Conservation (phyloP, 2,797 vertebrate species). For the Melanitta fusca region DNA sequence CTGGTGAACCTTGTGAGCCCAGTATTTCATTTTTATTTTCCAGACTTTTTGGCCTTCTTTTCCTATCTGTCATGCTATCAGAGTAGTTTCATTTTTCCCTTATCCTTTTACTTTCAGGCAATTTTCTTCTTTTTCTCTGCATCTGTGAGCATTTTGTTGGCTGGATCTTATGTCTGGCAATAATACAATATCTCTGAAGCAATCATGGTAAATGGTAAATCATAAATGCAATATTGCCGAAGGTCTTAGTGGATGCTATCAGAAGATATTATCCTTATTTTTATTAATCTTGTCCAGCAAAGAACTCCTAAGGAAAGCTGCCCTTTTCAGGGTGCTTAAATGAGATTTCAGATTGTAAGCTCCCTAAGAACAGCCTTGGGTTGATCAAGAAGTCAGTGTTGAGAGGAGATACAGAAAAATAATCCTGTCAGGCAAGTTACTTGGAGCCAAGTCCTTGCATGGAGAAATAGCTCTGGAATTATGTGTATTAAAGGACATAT, state of each 20-base stretch:
- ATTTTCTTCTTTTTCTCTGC: neutral
- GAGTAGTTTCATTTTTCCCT: neutral
- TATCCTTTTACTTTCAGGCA: neutral
- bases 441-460: neutral
- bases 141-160: neutral
- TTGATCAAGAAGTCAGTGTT: neutral
- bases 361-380: neutral
- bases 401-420: neutral
- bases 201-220: neutral
- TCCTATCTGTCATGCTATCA: neutral
- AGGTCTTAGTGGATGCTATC: neutral
- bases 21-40: neutral
- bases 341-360: neutral
- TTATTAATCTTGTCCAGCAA: neutral
- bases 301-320: neutral
- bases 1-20: neutral
- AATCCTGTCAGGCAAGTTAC: neutral
- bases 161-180: neutral
- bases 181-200: neutral
- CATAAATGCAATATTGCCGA: neutral
- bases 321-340: neutral
- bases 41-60: neutral
- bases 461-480: neutral
- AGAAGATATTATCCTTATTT: neutral
- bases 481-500: neutral